A percentile compares a stretch with the other conserved stretches of the same genome.
These are phyloP conservation scores for Ornithoptera priamus DNA, from an alignment of 2,888 invertebrate species.

Conservation along the genomic window DNA sequence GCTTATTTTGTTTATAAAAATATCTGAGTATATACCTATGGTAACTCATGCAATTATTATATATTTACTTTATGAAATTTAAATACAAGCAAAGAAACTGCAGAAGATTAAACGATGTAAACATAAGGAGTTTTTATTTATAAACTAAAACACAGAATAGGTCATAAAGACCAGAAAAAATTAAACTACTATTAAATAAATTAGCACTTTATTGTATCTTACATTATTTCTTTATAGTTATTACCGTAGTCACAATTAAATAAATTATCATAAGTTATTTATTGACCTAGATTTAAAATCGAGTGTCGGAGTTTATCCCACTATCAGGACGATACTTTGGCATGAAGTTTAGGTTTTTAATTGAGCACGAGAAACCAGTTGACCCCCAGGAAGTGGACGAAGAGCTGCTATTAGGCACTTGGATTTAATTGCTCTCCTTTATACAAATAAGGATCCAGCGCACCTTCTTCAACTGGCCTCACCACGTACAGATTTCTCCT, in stretches of 20 bases:
- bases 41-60: too few species aligned
- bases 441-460: slow-evolving; percentile 81
- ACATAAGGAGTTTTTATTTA: neutral
- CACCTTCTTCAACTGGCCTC: slow-evolving; percentile 77
- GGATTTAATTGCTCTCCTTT: slow-evolving; percentile 74
- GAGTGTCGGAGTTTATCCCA: slow-evolving; percentile 58
- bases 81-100: too few species aligned
- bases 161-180: neutral
- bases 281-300: slow-evolving; percentile 73
- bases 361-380: slow-evolving; percentile 41
- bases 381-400: slow-evolving; percentile 34
- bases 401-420: slow-evolving; percentile 47
- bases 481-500: slow-evolving; percentile 83
- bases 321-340: slow-evolving; percentile 68
- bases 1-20: too few species aligned
- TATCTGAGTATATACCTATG: too few species aligned
- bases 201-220: slow-evolving; percentile 61
- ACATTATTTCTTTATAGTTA: slow-evolving; percentile 66
- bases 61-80: too few species aligned
- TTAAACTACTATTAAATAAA: slow-evolving; percentile 22
- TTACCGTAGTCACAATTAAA: slow-evolving; percentile 74
- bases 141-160: neutral
- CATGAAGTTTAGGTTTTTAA: slow-evolving; percentile 67
- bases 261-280: slow-evolving; percentile 78
- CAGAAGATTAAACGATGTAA: neutral